Evolutionary conservation across 1,140 invertebrate species (phyloP).

Genomic region (Ooceraea biroi): DNA sequence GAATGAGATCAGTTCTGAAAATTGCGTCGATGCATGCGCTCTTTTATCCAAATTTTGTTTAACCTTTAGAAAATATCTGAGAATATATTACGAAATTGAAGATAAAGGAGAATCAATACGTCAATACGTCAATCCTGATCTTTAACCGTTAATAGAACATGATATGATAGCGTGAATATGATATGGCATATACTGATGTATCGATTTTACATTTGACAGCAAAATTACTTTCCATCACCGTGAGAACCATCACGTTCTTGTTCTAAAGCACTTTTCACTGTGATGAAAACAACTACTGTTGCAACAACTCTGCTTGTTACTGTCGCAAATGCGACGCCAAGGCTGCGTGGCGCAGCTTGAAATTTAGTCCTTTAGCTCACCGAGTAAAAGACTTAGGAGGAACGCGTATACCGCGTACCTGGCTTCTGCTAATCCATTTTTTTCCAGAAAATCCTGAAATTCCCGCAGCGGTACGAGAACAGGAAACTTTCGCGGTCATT

Average conservation of each 20-base stretch:
- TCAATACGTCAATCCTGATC: too few species aligned
- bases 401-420: slow-evolving; percentile 26
- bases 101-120: too few species aligned
- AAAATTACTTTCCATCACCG: too few species aligned
- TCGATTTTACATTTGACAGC: too few species aligned
- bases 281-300: background rate
- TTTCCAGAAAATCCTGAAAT: slow-evolving; percentile 53
- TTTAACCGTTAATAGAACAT: background rate
- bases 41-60: too few species aligned
- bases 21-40: background rate
- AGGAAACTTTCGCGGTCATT: slow-evolving; percentile 56
- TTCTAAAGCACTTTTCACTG: too few species aligned
- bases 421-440: slow-evolving; percentile 22
- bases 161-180: background rate
- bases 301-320: background rate
- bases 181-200: background rate
- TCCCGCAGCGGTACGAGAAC: slow-evolving; percentile 36
- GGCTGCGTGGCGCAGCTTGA: background rate
- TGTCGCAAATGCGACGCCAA: too few species aligned
- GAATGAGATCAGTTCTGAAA: background rate
- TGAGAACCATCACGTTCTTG: too few species aligned
- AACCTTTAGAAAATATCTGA: too few species aligned
- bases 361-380: slow-evolving; percentile 2
- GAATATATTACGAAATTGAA: too few species aligned
- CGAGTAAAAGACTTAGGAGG: slow-evolving; percentile 46